Conservation (phyloP, 2,113 vertebrate species). For the Nycticorax nycticorax region DNA sequence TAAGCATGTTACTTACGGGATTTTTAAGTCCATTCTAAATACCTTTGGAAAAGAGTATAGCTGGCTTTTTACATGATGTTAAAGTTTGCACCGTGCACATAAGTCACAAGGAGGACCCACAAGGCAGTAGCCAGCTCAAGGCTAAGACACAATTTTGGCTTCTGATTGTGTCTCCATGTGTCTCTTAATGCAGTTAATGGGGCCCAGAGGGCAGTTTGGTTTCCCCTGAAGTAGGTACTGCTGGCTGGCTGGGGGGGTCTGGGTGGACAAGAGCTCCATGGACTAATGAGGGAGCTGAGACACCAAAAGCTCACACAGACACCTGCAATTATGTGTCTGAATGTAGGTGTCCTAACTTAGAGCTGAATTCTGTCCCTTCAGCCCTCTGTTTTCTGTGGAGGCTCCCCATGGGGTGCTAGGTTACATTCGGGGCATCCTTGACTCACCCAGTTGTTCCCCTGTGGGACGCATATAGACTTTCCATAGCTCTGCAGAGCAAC, state of each 20-base stretch:
- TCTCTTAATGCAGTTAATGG: too few relatives aligned
- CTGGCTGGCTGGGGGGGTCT: background rate
- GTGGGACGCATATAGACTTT: rapidly evolving
- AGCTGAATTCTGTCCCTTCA: background rate
- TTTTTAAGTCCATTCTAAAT: background rate
- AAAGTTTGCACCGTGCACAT: background rate
- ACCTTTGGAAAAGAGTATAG: background rate
- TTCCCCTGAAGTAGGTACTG: background rate
- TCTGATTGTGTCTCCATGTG: background rate
- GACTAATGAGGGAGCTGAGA: background rate
- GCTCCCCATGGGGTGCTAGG: background rate
- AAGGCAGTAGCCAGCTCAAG: background rate
- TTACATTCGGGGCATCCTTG: background rate
- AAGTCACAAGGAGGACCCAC: background rate
- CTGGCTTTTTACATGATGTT: background rate
- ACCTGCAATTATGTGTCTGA: background rate
- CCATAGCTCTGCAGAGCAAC: background rate
- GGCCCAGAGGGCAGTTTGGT: rapidly evolving
- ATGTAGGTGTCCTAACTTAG: background rate
- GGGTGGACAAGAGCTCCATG: background rate
- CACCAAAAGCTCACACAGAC: background rate
- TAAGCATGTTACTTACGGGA: rapidly evolving
- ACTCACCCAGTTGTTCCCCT: background rate
- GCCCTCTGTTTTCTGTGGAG: background rate
- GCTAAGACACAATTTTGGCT: background rate